Base-by-base conservation (phyloP, 2,888 invertebrate species). In the Oxycera nigricornis region DNA sequence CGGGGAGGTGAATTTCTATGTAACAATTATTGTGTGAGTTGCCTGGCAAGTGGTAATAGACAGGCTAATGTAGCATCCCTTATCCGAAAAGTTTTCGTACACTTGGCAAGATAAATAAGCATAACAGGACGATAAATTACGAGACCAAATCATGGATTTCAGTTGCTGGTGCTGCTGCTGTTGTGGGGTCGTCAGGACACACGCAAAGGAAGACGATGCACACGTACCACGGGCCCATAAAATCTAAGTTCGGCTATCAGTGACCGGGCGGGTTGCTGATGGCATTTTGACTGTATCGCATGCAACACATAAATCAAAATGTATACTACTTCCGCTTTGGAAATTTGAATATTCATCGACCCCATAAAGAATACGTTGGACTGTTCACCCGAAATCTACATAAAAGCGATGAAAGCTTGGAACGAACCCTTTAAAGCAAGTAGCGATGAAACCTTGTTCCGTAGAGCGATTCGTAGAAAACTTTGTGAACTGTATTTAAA, bases 221-320 rank as follows among this genome's bases (percentile, higher is more conserved):
- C 65, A 74, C 65, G 76, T 76, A 75, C 75, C 76, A 74, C 1
- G 74, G 41, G 72, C 22, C 39, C 72, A 59, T 72, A 72, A 72
- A 72, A 72, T 72, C 72, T 61, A 72, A 72, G 41, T 41, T 61
- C 35, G 52, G 41, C 39, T 39, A 65, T 70, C 68, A 4, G 20
- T 14, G 30, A 11, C 14, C 17, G 41, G 41, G 61, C 52, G 26
- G 68, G 39, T 22, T 57, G 72, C n/a, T 72, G 72, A 26, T 35
- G 22, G 30, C 46, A 41, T 46, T 67, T 67, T 41, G 67, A 46
- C 14, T 46, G n/a, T 41, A 65, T 41, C 26, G 80, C 80, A 81
- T 81, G 81, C 82, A 82, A 82, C 80, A 81, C 82, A 84, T 84
- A 84, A 84, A 84, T 84, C 84, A 84, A 84, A 84, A 81, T 81